Evolutionary conservation across 2,797 vertebrate genomes (phyloP).

Genomic region (Etheostoma nigrum): DNA sequence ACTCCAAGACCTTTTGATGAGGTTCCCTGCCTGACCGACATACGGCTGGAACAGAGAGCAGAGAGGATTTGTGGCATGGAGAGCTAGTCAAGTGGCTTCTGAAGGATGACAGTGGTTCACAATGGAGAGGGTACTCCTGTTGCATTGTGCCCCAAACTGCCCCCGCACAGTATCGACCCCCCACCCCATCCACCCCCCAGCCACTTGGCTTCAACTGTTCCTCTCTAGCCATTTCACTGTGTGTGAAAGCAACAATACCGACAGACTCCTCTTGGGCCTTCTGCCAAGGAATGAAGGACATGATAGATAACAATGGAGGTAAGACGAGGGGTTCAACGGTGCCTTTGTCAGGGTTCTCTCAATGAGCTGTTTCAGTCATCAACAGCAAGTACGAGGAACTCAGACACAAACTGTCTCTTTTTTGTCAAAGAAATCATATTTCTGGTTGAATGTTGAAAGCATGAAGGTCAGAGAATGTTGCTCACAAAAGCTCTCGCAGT

Average conservation of each 20-base stretch:
- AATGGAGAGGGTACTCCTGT: constrained; percentile 80
- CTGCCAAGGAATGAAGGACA: constrained; percentile 72
- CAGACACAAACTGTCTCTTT: constrained; percentile 26
- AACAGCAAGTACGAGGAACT: constrained; percentile 3
- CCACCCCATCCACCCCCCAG: constrained; percentile 42
- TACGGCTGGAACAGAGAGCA: constrained; percentile 75
- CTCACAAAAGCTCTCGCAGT: constrained; percentile 47
- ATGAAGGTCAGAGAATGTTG: constrained; percentile 45
- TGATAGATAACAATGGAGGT: constrained; percentile 69
- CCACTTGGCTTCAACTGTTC: constrained; percentile 77
- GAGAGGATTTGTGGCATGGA: constrained; percentile 80
- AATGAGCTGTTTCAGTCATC: constrained; percentile 46
- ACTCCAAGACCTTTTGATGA: constrained; percentile 81
- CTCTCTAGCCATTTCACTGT: constrained; percentile 68
- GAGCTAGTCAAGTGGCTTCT: constrained; percentile 81
- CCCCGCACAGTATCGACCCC: constrained; percentile 37
- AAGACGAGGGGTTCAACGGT: constrained; percentile 41
- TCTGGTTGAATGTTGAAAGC: constrained; percentile 27
- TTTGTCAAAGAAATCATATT: constrained; percentile 49
- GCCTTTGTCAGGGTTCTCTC: constrained; percentile 51
- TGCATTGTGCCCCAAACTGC: constrained; percentile 71
- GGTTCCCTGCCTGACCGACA: constrained; percentile 77
- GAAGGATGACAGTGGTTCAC: constrained; percentile 86
- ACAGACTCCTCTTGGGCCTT: constrained; percentile 69
- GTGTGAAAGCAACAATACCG: constrained; percentile 76